A percentile compares a stretch with the other conserved stretches of the same genome.
Evolutionary conservation across 2,113 vertebrate species (phyloP).

Genomic region (Apodemus speciosus): DNA sequence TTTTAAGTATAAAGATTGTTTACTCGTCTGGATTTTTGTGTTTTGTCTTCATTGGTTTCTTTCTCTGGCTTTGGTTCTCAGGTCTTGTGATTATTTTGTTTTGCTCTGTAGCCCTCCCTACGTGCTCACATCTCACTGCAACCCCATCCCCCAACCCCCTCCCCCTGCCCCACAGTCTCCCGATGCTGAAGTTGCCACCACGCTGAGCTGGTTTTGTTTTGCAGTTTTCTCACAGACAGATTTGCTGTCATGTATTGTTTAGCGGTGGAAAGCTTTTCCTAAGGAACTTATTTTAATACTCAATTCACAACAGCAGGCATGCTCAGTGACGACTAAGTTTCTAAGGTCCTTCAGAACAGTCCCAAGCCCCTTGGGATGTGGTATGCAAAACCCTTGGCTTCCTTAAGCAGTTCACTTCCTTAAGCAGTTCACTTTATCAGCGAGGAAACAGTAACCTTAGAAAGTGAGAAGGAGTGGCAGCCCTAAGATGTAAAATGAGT

Average conservation of each 20-base stretch:
- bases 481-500: slow-evolving; percentile 43
- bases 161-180: no score
- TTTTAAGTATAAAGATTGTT: background rate
- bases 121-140: background rate
- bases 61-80: background rate
- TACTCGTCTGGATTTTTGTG: background rate
- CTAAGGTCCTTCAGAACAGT: background rate
- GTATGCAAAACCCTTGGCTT: background rate
- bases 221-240: background rate
- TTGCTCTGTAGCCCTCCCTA: background rate
- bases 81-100: background rate
- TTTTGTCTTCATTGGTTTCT: background rate
- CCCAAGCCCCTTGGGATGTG: background rate
- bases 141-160: no score
- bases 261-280: background rate
- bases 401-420: slow-evolving; percentile 28
- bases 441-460: slow-evolving; percentile 25
- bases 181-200: background rate
- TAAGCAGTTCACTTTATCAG: slow-evolving; percentile 58
- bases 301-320: background rate
- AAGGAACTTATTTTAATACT: background rate
- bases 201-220: background rate
- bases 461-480: slow-evolving; percentile 61
- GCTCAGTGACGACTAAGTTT: background rate
- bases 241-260: background rate